These are phyloP conservation scores for Thunnus albacares DNA, from an alignment of 2,797 vertebrate species.

Conservation along the genomic window DNA sequence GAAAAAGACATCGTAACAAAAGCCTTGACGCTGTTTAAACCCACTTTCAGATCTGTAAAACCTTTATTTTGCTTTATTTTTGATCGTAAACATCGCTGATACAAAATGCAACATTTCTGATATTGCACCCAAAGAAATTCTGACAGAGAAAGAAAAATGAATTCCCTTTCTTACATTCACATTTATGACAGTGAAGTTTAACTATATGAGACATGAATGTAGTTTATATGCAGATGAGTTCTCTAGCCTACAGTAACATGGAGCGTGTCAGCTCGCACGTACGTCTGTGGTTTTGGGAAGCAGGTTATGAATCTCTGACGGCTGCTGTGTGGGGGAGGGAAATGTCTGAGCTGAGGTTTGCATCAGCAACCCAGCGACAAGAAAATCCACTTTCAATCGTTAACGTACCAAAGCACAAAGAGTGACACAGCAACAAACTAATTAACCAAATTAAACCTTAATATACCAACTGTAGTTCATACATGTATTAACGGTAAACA, in stretches of 20 bases:
- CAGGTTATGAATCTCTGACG: conserved; percentile 8
- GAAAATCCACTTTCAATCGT: neutral
- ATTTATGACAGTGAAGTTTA: too few relatives aligned
- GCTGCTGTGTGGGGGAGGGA: conserved; percentile 43
- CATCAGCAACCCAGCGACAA: neutral
- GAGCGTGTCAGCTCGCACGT: neutral
- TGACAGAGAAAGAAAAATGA: neutral
- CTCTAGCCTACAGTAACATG: too few relatives aligned
- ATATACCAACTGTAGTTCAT: neutral
- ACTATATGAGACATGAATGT: neutral
- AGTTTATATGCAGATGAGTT: neutral
- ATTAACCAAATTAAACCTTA: neutral
- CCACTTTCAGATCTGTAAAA: too few relatives aligned
- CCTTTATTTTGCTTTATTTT: too few relatives aligned
- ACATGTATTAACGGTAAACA: too few relatives aligned
- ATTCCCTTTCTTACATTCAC: too few relatives aligned
- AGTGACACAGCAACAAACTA: neutral
- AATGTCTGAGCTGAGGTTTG: neutral
- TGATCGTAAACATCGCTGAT: too few relatives aligned
- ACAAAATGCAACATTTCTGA: too few relatives aligned
- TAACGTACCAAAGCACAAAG: neutral
- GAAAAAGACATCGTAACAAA: too few relatives aligned
- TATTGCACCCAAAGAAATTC: neutral
- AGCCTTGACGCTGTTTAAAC: too few relatives aligned
- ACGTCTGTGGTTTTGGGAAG: neutral